Evolutionary conservation across 2,888 invertebrate species (phyloP), one percentile per base, ranked within the genome.

Genomic region (Leucophora obtusa): DNA sequence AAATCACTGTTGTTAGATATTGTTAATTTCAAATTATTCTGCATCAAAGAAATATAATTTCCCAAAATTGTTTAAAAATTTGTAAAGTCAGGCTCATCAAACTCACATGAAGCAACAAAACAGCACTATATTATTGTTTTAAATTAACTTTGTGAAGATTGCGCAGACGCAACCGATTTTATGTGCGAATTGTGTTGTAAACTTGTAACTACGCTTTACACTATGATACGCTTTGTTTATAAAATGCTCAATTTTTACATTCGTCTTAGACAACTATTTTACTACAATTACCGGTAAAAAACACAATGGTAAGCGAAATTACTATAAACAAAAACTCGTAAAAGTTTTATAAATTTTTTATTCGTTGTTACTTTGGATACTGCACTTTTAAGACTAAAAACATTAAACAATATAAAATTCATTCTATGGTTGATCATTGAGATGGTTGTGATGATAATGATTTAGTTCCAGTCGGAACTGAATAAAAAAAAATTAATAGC

Each of bases 381-480:
- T 71, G 77, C 81, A 77, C 70, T 77, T 74, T 77, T 74, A 51
- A 70, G 56, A 81, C 81, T 81, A 60, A 70, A 81, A 74, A 53
- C 24, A 54, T 10, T 38, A 33, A 77, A 73, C 65, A 68, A 63
- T 60, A 73, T 47, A 62, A 73, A 59, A 53, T 56, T 74, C 54
- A 74, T 77, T 81, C 77, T 81, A 58, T 70, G 69, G 50, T 28
- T 77, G 81, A 72, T 72, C 68, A 72, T 76, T 72, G 65, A 47
- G 47, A 70, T 81, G 70, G 60, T 77, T 74, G 70, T 62, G 70
- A 59, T 77, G 81, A 68, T 79, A 73, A 73, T 78, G 63, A 72
- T 74, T 81, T 81, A 74, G 81, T 81, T 81, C 77, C 81, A 77
- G 73, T 81, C 81, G 81, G 81, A 81, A 81, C 77, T 77, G 59